A percentile compares a stretch with the other conserved stretches of the same genome.
Conservation (phyloP, 2,888 invertebrate species). For the Microctonus hyperodae region DNA sequence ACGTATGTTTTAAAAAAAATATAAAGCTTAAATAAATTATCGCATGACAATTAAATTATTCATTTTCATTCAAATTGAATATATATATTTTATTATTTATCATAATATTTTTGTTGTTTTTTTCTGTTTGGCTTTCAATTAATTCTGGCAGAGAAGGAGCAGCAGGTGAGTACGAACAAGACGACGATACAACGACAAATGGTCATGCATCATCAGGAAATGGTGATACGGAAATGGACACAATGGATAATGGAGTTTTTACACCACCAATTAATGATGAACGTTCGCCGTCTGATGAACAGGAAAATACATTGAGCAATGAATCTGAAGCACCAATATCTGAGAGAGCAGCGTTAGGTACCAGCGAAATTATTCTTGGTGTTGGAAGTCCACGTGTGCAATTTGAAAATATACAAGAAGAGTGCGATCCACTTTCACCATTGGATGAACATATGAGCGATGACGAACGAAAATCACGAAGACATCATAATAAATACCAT, state of each 20-base stretch:
- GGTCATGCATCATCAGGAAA: constrained; percentile 36
- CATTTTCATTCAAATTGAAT: neutral
- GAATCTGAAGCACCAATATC: constrained; percentile 59
- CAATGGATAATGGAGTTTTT: constrained; percentile 50
- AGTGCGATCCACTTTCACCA: constrained; percentile 43
- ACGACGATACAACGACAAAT: constrained; percentile 47
- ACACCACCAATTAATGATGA: constrained; percentile 35
- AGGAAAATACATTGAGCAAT: constrained; percentile 44
- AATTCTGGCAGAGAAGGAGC: constrained; percentile 55
- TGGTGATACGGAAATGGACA: constrained; percentile 43
- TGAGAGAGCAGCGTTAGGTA: constrained; percentile 56
- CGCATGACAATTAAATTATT: neutral
- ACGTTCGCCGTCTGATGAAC: constrained; percentile 44
- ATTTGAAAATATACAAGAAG: constrained; percentile 58
- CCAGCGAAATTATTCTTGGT: constrained; percentile 51
- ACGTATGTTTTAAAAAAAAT: constrained; percentile 52
- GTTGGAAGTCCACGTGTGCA: constrained; percentile 58
- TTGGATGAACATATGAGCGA: constrained; percentile 46
- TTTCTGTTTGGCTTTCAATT: neutral
- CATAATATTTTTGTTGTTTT: neutral
- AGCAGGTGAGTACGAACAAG: constrained; percentile 52
- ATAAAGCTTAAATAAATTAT: constrained; percentile 9
- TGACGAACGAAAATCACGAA: constrained; percentile 56
- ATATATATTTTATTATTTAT: too few relatives aligned
- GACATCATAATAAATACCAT: constrained; percentile 59